Percentiles rank a stretch among this genome's conserved stretches.
Evolutionary conservation across 2,113 vertebrate genomes (phyloP).

Genomic region (Semnopithecus entellus): DNA sequence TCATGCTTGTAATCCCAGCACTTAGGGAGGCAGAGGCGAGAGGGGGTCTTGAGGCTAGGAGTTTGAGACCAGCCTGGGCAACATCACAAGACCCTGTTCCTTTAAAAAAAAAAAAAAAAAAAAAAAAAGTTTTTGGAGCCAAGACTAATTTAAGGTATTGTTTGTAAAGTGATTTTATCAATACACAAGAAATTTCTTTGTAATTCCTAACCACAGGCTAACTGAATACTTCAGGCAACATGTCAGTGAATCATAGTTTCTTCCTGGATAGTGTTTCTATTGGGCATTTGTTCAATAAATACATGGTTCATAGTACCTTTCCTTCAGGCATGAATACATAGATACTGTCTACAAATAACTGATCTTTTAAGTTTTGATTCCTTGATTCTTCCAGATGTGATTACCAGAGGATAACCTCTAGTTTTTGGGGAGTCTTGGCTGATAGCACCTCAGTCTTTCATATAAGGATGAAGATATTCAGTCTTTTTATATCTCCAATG

Average conservation of each 20-base stretch:
- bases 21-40: no score
- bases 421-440: neutral
- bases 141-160: neutral
- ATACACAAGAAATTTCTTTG: neutral
- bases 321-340: neutral
- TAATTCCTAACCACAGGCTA: neutral
- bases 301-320: neutral
- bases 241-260: neutral
- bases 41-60: no score
- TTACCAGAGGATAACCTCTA: neutral
- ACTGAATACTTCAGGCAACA: neutral
- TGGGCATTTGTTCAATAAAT: neutral
- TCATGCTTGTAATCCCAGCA: no score
- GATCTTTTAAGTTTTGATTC: neutral
- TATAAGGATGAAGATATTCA: neutral
- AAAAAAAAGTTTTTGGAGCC: neutral
- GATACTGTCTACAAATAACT: neutral
- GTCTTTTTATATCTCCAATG: no score
- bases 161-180: neutral
- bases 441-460: neutral
- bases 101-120: no score
- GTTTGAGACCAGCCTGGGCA: no score
- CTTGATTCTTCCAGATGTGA: neutral
- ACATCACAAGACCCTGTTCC: no score
- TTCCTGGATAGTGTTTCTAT: neutral